Evolutionary conservation across 1,140 invertebrate species (phyloP).

Genomic region (Diploscapter pachys): DNA sequence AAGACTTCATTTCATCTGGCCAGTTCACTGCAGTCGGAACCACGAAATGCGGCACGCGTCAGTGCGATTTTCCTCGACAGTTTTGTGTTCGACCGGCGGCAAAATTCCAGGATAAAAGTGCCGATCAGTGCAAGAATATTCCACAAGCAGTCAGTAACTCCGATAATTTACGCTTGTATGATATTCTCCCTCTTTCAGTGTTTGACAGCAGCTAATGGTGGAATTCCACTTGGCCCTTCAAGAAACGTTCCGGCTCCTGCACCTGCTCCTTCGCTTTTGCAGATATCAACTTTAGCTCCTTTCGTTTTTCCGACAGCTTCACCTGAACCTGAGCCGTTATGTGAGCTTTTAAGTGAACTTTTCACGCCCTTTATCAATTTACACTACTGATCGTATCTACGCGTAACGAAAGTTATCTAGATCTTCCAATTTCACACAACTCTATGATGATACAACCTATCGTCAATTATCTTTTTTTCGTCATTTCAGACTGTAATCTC

Average conservation of each 20-base stretch:
- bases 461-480: too few species aligned
- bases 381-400: neutral
- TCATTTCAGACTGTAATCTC: too few species aligned
- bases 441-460: too few species aligned
- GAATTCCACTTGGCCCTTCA: slow-evolving; percentile 29
- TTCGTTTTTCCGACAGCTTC: slow-evolving; percentile 2
- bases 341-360: neutral
- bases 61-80: slow-evolving; percentile 55
- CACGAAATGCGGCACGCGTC: slow-evolving; percentile 46
- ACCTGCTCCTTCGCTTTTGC: slow-evolving; percentile 27
- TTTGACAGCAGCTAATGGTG: slow-evolving; percentile 57
- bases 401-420: too few species aligned
- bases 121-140: slow-evolving; percentile 48
- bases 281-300: slow-evolving; percentile 27
- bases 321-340: slow-evolving; percentile 1
- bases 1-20: slow-evolving; percentile 46
- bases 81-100: slow-evolving; percentile 49
- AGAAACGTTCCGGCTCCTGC: neutral
- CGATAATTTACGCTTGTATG: neutral
- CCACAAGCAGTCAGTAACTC: slow-evolving; percentile 37
- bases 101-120: slow-evolving; percentile 41
- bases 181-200: slow-evolving; percentile 40
- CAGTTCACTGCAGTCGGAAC: slow-evolving; percentile 50
- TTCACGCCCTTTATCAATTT: slow-evolving; percentile 19
- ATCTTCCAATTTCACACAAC: too few species aligned